These are phyloP conservation scores for Trachelus stipa DNA, from an alignment of 2,888 invertebrate genomes.

Conservation along the genomic window DNA sequence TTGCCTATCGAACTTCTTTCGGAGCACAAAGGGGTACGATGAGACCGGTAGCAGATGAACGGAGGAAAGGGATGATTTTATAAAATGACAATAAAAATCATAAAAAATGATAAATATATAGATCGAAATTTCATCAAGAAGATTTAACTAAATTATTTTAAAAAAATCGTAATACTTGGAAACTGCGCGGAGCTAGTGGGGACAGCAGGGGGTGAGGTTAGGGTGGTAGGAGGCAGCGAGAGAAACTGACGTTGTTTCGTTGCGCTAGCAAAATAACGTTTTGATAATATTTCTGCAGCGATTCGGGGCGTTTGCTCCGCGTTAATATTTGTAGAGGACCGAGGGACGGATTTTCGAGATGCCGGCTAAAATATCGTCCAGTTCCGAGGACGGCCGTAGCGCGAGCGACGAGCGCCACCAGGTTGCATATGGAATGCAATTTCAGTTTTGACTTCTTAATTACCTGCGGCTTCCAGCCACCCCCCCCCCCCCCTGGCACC, in stretches of 20 bases:
- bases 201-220: background rate
- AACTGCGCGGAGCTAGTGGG: background rate
- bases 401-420: background rate
- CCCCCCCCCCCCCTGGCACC: background rate
- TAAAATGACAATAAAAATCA: too few relatives aligned
- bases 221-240: background rate
- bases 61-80: background rate
- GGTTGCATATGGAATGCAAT: constrained; percentile 6
- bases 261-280: constrained; percentile 1
- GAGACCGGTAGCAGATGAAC: background rate
- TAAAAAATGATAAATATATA: background rate
- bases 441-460: constrained; percentile 11
- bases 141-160: background rate
- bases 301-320: background rate
- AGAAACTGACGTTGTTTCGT: background rate
- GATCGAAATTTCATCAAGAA: background rate
- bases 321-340: constrained; percentile 7
- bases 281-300: constrained; percentile 2
- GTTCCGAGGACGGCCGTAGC: background rate
- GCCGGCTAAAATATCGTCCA: background rate
- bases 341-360: background rate
- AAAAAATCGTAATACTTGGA: background rate
- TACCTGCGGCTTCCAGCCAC: constrained; percentile 2
- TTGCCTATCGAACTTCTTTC: constrained; percentile 5
- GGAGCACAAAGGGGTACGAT: background rate